phyloP scores from a whole-genome alignment of 2,888 invertebrate genomes.

The Macrosiphum euphorbiae region DNA sequence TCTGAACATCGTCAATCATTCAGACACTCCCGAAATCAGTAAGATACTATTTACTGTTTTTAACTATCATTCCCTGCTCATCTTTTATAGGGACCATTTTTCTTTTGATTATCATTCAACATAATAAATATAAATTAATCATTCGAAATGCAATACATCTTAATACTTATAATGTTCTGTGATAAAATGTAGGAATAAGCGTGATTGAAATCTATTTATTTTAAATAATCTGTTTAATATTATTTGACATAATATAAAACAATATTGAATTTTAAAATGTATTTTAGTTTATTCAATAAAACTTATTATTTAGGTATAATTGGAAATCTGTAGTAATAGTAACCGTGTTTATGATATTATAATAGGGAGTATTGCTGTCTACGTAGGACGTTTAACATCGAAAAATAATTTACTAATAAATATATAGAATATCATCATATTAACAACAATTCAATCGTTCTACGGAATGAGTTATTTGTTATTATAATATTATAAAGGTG shows the following conservation, averaged over 20 bases:
- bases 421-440: background rate
- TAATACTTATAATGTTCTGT: background rate
- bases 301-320: background rate
- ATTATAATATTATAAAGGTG: background rate
- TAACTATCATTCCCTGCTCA: background rate
- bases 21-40: constrained; percentile 21
- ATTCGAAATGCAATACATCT: background rate
- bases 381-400: background rate
- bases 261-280: background rate
- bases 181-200: background rate
- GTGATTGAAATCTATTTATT: background rate
- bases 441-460: background rate
- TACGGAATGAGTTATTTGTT: background rate
- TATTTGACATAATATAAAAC: background rate
- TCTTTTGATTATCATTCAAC: constrained; percentile 7
- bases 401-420: background rate
- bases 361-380: background rate
- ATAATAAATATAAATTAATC: background rate
- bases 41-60: constrained; percentile 32
- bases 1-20: constrained; percentile 23
- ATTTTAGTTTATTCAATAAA: background rate
- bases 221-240: background rate
- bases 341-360: background rate
- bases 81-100: background rate
- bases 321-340: background rate